phyloP scores from a whole-genome alignment of 2,797 vertebrate genomes.

The Coregonus suidteri region DNA sequence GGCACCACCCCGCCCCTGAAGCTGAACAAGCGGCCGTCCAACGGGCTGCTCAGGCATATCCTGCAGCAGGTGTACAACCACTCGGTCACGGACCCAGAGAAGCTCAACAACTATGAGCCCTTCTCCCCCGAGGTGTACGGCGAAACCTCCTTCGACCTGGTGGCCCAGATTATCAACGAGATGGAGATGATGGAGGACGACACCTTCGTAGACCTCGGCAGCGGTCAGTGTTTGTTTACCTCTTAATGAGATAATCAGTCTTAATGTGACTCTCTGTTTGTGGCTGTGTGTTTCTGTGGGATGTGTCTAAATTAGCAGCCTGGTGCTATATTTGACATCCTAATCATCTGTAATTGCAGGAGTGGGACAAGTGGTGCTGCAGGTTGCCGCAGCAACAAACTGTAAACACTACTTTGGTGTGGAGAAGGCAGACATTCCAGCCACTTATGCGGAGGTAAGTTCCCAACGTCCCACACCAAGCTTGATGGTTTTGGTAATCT shows the following conservation, averaged over 20 bases:
- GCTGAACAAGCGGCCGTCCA: slow-evolving; percentile 96
- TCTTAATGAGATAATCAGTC: not conserved
- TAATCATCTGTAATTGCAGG: slow-evolving; percentile 70
- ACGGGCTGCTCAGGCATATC: slow-evolving; percentile 94
- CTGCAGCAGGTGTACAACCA: slow-evolving; percentile 99
- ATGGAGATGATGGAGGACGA: slow-evolving; percentile 99
- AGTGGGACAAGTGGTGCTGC: slow-evolving; percentile 97
- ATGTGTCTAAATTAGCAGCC: not conserved
- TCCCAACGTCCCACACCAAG: not conserved
- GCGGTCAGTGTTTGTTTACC: slow-evolving; percentile 79
- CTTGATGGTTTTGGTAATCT: not conserved
- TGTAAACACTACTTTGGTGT: slow-evolving; percentile 99
- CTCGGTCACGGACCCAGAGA: slow-evolving; percentile 97
- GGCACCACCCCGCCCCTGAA: slow-evolving; percentile 99
- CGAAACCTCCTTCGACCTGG: slow-evolving; percentile 96
- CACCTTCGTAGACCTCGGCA: slow-evolving; percentile 96
- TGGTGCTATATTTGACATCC: not conserved
- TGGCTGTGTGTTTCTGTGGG: not conserved
- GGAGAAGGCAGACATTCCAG: slow-evolving; percentile 98
- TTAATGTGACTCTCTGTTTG: not conserved
- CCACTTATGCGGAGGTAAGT: slow-evolving; percentile 95
- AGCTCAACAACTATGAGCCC: slow-evolving; percentile 99
- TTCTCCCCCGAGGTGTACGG: slow-evolving; percentile 98
- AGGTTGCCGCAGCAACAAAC: slow-evolving; percentile 96
- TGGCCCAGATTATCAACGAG: slow-evolving; percentile 98